A percentile compares a stretch with the other conserved stretches of the same genome.
Conservation (phyloP, 2,888 invertebrate species). For the Homarus gammarus region DNA sequence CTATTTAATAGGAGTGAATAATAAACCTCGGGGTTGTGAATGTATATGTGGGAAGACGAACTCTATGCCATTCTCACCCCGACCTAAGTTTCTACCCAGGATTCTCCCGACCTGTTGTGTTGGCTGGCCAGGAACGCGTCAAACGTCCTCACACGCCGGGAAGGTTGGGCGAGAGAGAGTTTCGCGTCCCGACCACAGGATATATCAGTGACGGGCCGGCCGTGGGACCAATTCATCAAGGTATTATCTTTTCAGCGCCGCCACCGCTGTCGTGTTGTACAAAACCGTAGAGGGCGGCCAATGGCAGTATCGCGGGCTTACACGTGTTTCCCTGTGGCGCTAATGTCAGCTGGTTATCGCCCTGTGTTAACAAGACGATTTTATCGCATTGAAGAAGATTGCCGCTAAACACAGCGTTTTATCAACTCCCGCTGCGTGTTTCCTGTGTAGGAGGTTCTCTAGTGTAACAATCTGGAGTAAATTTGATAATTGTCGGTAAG, state of each 20-base stretch:
- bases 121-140: no score
- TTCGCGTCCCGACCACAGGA: conserved; percentile 5
- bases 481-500: background rate
- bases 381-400: conserved; percentile 2
- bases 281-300: background rate
- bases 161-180: background rate
- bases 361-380: conserved; percentile 2
- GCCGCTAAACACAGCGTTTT: background rate
- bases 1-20: conserved; percentile 3
- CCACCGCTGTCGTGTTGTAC: conserved; percentile 26
- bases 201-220: conserved; percentile 11
- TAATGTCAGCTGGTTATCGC: conserved; percentile 19
- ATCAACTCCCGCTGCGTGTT: conserved; percentile 1
- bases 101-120: no score
- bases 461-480: background rate
- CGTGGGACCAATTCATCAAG: conserved; percentile 31
- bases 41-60: no score
- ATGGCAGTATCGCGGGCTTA: background rate
- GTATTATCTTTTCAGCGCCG: conserved; percentile 33
- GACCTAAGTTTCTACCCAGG: no score
- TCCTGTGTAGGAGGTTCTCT: background rate
- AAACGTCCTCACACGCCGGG: no score
- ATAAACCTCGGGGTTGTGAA: background rate
- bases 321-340: background rate
- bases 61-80: no score